phyloP scores from a whole-genome alignment of 2,888 invertebrate species.

The Hypercompe scribonia region DNA sequence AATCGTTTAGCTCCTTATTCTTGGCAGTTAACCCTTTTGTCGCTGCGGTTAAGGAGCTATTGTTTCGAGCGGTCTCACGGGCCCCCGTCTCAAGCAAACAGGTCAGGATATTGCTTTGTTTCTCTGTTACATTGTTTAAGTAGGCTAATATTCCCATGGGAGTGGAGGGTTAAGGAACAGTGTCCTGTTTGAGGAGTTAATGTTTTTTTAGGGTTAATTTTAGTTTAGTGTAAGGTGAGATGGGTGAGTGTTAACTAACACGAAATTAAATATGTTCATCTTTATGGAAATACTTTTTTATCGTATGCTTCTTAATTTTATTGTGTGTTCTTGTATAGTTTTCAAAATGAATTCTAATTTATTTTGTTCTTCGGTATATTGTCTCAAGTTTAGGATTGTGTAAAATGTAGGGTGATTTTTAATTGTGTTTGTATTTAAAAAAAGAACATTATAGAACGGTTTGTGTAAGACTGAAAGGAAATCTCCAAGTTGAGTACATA shows the following conservation, averaged over 20 bases:
- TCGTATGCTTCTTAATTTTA: not conserved
- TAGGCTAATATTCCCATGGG: slow-evolving; percentile 74
- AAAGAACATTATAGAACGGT: not conserved
- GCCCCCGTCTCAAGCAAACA: slow-evolving; percentile 75
- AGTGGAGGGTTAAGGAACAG: slow-evolving; percentile 40
- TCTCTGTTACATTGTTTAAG: slow-evolving; percentile 71
- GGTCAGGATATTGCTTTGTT: slow-evolving; percentile 65
- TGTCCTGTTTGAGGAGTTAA: slow-evolving; percentile 28
- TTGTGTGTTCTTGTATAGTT: not conserved
- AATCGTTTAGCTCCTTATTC: slow-evolving; percentile 54
- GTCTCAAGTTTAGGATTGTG: not conserved
- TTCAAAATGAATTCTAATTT: not conserved
- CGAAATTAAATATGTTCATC: not conserved
- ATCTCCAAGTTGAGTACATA: no score
- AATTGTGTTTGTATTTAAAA: not conserved
- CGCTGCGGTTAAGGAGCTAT: slow-evolving; percentile 64
- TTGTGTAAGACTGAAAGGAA: not conserved
- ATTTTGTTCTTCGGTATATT: no score
- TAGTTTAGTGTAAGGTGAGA: slow-evolving; percentile 24
- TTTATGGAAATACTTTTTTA: not conserved
- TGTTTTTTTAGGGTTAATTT: slow-evolving; percentile 20
- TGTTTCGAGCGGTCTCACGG: slow-evolving; percentile 73
- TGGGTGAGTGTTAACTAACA: not conserved
- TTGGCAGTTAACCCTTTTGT: slow-evolving; percentile 68
- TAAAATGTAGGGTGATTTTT: not conserved